Percentiles rank a stretch among this genome's conserved stretches.
These are phyloP conservation scores for Mormyrus proboscirostris DNA, from an alignment of 2,797 vertebrate species.

Conservation along the genomic window DNA sequence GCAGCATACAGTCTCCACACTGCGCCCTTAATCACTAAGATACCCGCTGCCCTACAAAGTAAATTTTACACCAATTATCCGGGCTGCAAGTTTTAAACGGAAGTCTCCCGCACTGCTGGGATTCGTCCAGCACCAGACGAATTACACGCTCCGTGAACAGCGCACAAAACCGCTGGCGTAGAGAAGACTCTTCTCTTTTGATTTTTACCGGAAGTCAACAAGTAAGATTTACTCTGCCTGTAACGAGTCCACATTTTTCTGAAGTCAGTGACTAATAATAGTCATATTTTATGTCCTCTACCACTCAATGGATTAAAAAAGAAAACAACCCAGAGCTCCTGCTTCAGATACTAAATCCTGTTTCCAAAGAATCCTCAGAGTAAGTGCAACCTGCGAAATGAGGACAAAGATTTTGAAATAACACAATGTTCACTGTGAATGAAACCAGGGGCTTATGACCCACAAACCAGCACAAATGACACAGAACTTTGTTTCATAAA, in stretches of 20 bases:
- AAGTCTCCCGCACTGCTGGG: neutral
- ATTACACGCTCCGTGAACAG: neutral
- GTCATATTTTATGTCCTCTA: neutral
- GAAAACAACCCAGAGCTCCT: neutral
- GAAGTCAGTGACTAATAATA: neutral
- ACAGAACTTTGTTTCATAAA: neutral
- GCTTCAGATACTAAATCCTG: neutral
- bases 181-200: neutral
- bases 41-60: neutral
- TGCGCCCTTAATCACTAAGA: neutral
- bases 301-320: neutral
- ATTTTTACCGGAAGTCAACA: neutral
- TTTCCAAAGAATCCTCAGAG: neutral
- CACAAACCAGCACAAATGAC: neutral
- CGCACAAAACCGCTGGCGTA: neutral
- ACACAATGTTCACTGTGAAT: neutral
- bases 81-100: neutral
- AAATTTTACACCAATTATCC: neutral
- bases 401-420: neutral
- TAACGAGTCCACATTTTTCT: neutral
- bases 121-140: neutral
- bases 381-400: neutral
- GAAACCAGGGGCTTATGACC: neutral
- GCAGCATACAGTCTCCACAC: neutral
- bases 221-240: neutral